A percentile compares a stretch with the other conserved stretches of the same genome.
phyloP scores from a whole-genome alignment of 2,113 vertebrate species.

The Phaethornis superciliosus region DNA sequence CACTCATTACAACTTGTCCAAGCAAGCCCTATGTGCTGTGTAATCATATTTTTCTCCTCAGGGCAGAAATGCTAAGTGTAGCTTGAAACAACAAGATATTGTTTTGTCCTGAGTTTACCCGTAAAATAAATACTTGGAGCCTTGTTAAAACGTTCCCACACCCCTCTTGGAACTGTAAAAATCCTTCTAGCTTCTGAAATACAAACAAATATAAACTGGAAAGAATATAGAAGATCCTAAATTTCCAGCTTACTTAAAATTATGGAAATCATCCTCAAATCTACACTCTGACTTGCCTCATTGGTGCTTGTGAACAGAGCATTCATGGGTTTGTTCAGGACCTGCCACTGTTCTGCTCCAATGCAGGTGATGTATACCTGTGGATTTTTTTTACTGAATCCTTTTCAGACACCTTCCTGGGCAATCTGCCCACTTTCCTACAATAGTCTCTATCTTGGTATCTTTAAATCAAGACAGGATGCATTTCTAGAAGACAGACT shows the following conservation, averaged over 20 bases:
- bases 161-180: not conserved
- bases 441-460: not conserved
- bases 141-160: not conserved
- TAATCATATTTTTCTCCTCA: conserved; percentile 33
- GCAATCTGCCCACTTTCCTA: not conserved
- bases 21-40: conserved; percentile 52
- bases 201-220: not conserved
- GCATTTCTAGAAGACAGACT: not conserved
- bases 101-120: conserved; percentile 54
- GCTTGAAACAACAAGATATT: conserved; percentile 31
- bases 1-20: conserved; percentile 56
- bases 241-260: not conserved
- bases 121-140: not conserved
- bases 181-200: not conserved
- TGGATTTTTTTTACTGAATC: not conserved
- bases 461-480: not conserved
- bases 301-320: fast-evolving
- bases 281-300: not conserved
- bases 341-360: not conserved
- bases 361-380: not conserved
- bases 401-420: not conserved
- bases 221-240: not conserved
- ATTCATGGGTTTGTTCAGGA: not conserved
- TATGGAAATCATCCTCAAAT: not conserved
- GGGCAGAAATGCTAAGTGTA: conserved; percentile 65